A percentile compares a stretch with the other conserved stretches of the same genome.
phyloP scores from a whole-genome alignment of 2,113 vertebrate species.

The Blennius ocellaris region DNA sequence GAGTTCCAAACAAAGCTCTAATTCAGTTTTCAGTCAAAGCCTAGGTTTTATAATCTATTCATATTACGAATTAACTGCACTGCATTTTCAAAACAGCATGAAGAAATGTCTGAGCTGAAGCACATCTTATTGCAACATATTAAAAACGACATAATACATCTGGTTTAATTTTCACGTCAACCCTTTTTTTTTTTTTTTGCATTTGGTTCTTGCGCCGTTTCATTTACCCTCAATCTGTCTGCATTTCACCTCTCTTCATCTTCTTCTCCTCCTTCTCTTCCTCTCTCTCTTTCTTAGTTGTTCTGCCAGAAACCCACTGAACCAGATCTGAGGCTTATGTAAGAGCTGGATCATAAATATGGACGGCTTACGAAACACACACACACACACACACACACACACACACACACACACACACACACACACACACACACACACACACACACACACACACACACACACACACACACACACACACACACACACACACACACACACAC shows the following conservation, averaged over 20 bases:
- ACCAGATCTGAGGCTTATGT: constrained; percentile 75
- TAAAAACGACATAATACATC: too few relatives aligned
- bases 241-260: constrained; percentile 35
- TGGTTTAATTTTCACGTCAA: background rate
- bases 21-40: background rate
- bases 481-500: background rate
- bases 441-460: background rate
- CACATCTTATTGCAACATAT: too few relatives aligned
- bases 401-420: constrained; percentile 7
- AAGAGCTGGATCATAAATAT: constrained; percentile 76
- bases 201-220: background rate
- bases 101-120: background rate
- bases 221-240: constrained; percentile 6
- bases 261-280: background rate
- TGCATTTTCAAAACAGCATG: constrained; percentile 3
- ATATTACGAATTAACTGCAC: constrained; percentile 1
- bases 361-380: constrained; percentile 71
- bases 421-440: background rate
- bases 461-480: constrained; percentile 21
- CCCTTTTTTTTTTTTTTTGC: constrained; percentile 3
- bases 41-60: background rate
- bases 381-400: constrained; percentile 21
- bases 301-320: constrained; percentile 69
- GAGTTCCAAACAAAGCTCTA: background rate
- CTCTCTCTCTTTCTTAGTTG: constrained; percentile 26